Conservation (phyloP, 1,140 invertebrate genomes). For the Neodiprion pinetum region DNA sequence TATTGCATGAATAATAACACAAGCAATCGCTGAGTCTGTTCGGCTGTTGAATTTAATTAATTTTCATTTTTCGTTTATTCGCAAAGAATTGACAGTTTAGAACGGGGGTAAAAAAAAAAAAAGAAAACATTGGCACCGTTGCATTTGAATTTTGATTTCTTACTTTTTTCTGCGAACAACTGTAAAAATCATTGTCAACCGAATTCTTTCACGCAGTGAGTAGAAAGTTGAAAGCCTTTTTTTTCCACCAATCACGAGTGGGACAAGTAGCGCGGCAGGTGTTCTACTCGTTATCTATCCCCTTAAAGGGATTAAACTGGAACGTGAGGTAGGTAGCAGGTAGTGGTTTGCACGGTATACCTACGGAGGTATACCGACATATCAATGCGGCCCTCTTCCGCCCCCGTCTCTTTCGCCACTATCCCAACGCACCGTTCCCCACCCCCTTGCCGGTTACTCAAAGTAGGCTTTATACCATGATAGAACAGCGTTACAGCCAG, state of each 20-base stretch:
- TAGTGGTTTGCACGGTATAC: background rate
- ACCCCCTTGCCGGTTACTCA: conserved; percentile 37
- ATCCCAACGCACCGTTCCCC: conserved; percentile 26
- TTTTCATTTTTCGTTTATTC: background rate
- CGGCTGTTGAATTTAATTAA: background rate
- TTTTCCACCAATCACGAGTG: background rate
- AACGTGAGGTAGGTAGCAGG: conserved; percentile 13
- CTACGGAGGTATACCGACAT: background rate
- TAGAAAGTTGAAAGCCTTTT: background rate
- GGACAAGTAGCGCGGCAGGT: background rate
- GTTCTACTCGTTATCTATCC: conserved; percentile 47
- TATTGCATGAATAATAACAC: background rate
- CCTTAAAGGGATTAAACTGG: conserved; percentile 55
- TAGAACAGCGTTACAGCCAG: conserved; percentile 49
- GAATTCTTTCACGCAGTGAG: background rate
- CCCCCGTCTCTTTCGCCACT: background rate
- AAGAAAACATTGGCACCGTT: background rate
- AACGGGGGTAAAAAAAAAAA: background rate
- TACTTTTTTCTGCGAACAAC: too few relatives aligned
- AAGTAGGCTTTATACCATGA: conserved; percentile 40
- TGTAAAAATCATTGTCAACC: too few relatives aligned
- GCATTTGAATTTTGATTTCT: too few relatives aligned
- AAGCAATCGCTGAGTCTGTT: background rate
- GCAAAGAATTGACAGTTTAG: background rate
- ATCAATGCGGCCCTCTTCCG: background rate